A percentile compares a stretch with the other conserved stretches of the same genome.
Conservation (phyloP, 2,888 invertebrate species). For the Drosophila kanekoi region DNA sequence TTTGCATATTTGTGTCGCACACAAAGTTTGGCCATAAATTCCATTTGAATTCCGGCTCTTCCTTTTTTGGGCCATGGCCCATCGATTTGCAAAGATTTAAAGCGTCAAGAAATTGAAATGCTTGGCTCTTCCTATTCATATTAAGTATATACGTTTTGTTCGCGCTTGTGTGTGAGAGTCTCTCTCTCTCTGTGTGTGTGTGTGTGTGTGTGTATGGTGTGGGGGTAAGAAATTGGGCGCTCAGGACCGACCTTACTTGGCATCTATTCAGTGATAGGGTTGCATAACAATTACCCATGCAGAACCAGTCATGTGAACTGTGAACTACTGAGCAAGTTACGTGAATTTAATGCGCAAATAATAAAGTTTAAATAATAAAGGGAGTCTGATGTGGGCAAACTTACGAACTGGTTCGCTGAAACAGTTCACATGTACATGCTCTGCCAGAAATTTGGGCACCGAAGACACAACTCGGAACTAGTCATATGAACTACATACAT, state of each 20-base stretch:
- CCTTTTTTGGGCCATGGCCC: constrained; percentile 47
- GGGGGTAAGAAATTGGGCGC: constrained; percentile 13
- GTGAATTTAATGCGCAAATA: too few relatives aligned
- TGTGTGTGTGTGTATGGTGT: background rate
- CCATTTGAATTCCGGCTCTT: constrained; percentile 51
- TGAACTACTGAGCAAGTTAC: background rate
- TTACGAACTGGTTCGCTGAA: constrained; percentile 8
- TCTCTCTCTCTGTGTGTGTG: constrained; percentile 1
- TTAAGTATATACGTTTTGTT: constrained; percentile 49
- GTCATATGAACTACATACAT: background rate
- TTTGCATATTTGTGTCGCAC: constrained; percentile 53
- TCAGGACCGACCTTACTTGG: constrained; percentile 23
- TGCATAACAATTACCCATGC: constrained; percentile 19
- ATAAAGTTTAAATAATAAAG: too few relatives aligned
- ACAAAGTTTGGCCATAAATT: constrained; percentile 59
- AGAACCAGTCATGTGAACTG: constrained; percentile 16
- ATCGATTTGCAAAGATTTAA: constrained; percentile 64
- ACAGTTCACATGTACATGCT: background rate
- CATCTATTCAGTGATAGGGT: constrained; percentile 27
- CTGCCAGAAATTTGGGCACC: background rate
- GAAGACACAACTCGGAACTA: too few relatives aligned
- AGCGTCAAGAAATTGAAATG: constrained; percentile 62
- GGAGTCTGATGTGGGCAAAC: too few relatives aligned
- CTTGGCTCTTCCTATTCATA: constrained; percentile 47
- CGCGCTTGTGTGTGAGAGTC: constrained; percentile 18